Base-by-base conservation (phyloP, 2,888 invertebrate species). In the Xestia c-nigrum region DNA sequence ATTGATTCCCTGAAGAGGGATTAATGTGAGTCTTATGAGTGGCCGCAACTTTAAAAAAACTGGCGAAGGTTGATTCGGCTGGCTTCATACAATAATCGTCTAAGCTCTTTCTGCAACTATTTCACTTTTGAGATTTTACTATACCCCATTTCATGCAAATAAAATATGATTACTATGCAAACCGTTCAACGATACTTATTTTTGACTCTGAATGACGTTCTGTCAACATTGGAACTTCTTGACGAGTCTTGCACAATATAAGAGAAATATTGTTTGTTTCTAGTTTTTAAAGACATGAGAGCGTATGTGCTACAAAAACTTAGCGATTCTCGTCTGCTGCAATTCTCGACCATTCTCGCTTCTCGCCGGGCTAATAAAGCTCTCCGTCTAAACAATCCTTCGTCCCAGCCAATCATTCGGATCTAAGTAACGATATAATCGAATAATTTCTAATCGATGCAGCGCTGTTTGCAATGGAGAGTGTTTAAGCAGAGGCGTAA, bases 381-480 rank as follows among this genome's bases (percentile, higher is more conserved):
- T 52, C n/a, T 5, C 24, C 14, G 24, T 65, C 0, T 83, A 65
- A 76, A 46, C 2, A 16, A 10, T 5, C 31, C 19, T 75, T 24
- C 19, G 38, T 19, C 24, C 24, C 38, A 57, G 24, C 46, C 55
- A 38, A 85, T 81, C 61, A 74, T 31, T 66, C 24, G 50, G 57
- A 80, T 84, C 66, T 55, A 19, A 52, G 81, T 85, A 46, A 81
- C 55, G 82, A 85, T 81, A 74, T 66, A 70, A 85, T 85, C 86
- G 38, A 85, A 83, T 85, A 76, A 86, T 83, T 83, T 82, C 82
- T 83, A 82, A 82, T 83, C 83, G 68, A 85, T 82, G 61, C 47
- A 50, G 40, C 19, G 47, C 12, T 84, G 59, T 72, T 83, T 65
- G 84, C 72, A 76, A 75, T 59, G 72, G 73, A 73, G 82, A 77